Evolutionary conservation across 2,888 invertebrate genomes (phyloP), one percentile per base, ranked within the genome.

Genomic region (Pristionchus japonicus): DNA sequence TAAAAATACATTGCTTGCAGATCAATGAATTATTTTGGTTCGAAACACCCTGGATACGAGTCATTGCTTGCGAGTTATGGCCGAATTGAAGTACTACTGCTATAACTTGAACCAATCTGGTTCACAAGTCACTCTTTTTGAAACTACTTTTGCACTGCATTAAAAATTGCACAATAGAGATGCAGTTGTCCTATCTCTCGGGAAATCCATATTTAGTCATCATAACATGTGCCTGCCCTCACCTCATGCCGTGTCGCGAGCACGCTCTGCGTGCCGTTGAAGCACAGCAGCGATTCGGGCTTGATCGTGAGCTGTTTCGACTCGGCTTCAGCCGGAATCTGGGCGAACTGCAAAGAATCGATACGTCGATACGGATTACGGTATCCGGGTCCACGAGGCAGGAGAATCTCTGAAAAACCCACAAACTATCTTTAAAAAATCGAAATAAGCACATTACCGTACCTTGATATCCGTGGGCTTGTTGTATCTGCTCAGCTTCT

Each of bases 211-310:
- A 7, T 49, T 49, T 47, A 9, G 47, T 47, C n/a, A 47, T 47
- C 47, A 47, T 47, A 47, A 47, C 13, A n/a, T n/a, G n/a, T n/a
- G 9, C 31, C 31, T 6, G 6, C 37, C 13, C 70, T 20, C 43
- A 92, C 91, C 80, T 61, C 89, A 86, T 92, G 91, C 83, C 91
- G 90, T 9, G 90, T 91, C 15, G 92, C 89, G 88, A 91, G 91
- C 15, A 91, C 89, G 43, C 90, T 90, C 40, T 89, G 86, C 52
- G 90, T 89, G 3, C 92, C 92, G 27, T 89, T 89, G 86, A 92
- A 92, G 74, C 89, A 90, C 52, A 89, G 61, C 15, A 91, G 88
- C 43, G 91, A 91, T 0, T 91, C 91, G 37, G 89, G 37, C 15
- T 88, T 87, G 15, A 90, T 83, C 3, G 31, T 70, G n/a, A 91